A percentile compares a stretch with the other conserved stretches of the same genome.
Conservation (phyloP, 1,140 invertebrate genomes). For the Periplaneta americana region DNA sequence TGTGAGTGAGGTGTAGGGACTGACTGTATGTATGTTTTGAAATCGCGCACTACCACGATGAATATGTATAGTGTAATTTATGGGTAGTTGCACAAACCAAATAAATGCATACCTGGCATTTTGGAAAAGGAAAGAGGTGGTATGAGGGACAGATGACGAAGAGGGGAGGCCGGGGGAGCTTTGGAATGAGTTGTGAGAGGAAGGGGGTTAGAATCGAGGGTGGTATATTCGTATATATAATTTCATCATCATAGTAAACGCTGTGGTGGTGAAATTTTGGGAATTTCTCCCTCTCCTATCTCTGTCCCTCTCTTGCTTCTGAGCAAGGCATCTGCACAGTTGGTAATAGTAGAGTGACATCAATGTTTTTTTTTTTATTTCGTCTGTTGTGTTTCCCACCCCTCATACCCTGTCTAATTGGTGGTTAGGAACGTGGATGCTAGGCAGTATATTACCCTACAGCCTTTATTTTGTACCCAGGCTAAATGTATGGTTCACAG, state of each 20-base stretch:
- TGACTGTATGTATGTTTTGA: neutral
- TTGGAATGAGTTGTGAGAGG: neutral
- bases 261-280: neutral
- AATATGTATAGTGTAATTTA: conserved; percentile 3
- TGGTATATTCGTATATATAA: neutral
- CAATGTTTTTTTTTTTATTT: neutral
- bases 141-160: neutral
- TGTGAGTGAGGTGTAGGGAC: too few species aligned
- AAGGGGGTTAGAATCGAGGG: too few species aligned
- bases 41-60: neutral
- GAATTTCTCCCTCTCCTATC: neutral
- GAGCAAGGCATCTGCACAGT: neutral
- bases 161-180: neutral
- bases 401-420: neutral
- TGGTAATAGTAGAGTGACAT: neutral
- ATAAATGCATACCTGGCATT: conserved; percentile 5
- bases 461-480: neutral
- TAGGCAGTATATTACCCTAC: neutral
- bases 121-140: neutral
- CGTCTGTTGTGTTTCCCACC: neutral
- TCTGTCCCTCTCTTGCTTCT: neutral
- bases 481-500: neutral
- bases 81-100: conserved; percentile 11
- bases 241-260: neutral
- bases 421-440: neutral